These are phyloP conservation scores for Rhagologus leucostigma DNA, from an alignment of 2,113 vertebrate genomes.

Conservation along the genomic window DNA sequence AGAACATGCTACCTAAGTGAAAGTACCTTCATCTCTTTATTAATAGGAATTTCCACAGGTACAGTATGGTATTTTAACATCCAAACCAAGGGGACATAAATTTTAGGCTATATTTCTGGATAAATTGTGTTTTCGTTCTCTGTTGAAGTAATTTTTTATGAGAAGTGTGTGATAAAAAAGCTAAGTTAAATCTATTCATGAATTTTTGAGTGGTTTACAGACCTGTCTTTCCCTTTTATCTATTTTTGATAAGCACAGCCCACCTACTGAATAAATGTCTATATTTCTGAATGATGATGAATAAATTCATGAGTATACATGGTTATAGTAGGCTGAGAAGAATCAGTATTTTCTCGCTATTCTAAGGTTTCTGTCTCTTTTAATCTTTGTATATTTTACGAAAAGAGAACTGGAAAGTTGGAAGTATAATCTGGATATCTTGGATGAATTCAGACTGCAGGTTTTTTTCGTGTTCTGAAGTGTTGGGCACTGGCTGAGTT, in stretches of 20 bases:
- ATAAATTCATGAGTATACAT: background rate
- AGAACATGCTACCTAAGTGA: background rate
- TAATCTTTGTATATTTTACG: background rate
- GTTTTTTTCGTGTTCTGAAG: background rate
- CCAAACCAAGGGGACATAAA: background rate
- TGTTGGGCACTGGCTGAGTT: background rate
- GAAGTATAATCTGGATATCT: background rate
- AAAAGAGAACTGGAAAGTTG: background rate
- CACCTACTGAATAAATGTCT: background rate
- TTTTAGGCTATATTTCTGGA: background rate
- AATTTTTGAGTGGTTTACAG: background rate
- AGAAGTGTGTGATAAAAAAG: background rate
- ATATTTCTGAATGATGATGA: background rate
- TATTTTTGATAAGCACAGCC: background rate
- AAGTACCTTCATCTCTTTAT: background rate
- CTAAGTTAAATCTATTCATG: background rate
- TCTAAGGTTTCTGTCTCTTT: background rate
- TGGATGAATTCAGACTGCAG: background rate
- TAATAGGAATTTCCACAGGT: background rate
- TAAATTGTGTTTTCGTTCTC: background rate
- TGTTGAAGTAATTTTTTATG: background rate
- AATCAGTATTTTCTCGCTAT: background rate
- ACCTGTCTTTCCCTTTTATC: background rate
- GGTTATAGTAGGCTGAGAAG: background rate
- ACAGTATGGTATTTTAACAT: background rate